Percentiles rank a stretch among this genome's conserved stretches.
phyloP scores from a whole-genome alignment of 2,113 vertebrate genomes.

The Notarius quadriscutis region DNA sequence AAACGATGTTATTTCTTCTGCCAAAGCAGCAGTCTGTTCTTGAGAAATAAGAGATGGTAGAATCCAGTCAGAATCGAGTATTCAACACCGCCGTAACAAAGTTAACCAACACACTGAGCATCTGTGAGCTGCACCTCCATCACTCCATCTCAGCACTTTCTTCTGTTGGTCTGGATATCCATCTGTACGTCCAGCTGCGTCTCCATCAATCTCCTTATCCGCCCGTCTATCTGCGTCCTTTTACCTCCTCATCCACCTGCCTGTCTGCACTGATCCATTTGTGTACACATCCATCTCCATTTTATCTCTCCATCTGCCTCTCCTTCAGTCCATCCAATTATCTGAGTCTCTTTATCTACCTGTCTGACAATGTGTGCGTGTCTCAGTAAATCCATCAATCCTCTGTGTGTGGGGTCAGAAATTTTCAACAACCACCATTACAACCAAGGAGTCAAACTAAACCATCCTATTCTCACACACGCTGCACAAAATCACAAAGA shows the following conservation, averaged over 20 bases:
- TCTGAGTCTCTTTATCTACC: not conserved
- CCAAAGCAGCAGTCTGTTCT: too few relatives aligned
- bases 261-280: not conserved
- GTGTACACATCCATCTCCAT: not conserved
- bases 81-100: too few relatives aligned
- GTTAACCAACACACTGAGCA: too few relatives aligned
- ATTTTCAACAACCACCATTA: not conserved
- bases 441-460: not conserved
- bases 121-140: too few relatives aligned
- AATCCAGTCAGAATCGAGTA: too few relatives aligned
- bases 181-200: not conserved
- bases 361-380: not conserved
- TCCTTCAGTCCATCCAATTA: not conserved
- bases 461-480: not conserved
- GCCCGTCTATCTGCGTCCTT: not conserved
- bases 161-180: too few relatives aligned
- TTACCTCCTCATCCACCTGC: not conserved
- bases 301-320: not conserved
- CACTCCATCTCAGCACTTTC: too few relatives aligned
- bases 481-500: not conserved
- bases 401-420: not conserved
- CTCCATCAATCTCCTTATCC: not conserved
- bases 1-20: too few relatives aligned
- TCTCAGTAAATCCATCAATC: not conserved
- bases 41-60: too few relatives aligned